phyloP scores from a whole-genome alignment of 2,113 vertebrate species.

The Todiramphus saurophagus region DNA sequence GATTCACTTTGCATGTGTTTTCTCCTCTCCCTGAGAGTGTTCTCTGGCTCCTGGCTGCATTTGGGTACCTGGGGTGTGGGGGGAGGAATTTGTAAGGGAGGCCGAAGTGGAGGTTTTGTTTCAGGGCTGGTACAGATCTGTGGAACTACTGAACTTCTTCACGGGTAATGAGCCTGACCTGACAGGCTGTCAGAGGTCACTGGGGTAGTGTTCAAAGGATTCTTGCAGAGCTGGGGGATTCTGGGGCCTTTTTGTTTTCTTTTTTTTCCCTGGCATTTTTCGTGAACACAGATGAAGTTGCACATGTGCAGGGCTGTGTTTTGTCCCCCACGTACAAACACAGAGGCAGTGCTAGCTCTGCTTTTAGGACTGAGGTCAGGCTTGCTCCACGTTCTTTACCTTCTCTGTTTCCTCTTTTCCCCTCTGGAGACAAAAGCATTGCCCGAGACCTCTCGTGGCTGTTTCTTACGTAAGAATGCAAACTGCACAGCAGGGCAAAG shows the following conservation, averaged over 20 bases:
- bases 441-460: not conserved
- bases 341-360: not conserved
- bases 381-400: not conserved
- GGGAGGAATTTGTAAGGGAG: not conserved
- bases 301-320: not conserved
- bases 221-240: not conserved
- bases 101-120: fast-evolving
- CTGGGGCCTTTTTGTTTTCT: fast-evolving
- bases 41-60: not conserved
- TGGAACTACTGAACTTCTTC: not conserved
- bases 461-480: not conserved
- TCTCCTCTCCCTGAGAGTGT: not conserved
- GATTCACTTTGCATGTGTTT: not conserved
- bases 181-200: not conserved
- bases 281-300: fast-evolving
- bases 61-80: not conserved
- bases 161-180: not conserved
- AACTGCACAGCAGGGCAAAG: not conserved
- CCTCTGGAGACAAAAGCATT: not conserved
- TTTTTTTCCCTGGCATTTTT: not conserved
- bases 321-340: not conserved
- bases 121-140: not conserved
- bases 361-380: not conserved
- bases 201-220: not conserved
- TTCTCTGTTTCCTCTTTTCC: not conserved